phyloP scores from a whole-genome alignment of 1,140 invertebrate species.

The Xylocopa sonorina region DNA sequence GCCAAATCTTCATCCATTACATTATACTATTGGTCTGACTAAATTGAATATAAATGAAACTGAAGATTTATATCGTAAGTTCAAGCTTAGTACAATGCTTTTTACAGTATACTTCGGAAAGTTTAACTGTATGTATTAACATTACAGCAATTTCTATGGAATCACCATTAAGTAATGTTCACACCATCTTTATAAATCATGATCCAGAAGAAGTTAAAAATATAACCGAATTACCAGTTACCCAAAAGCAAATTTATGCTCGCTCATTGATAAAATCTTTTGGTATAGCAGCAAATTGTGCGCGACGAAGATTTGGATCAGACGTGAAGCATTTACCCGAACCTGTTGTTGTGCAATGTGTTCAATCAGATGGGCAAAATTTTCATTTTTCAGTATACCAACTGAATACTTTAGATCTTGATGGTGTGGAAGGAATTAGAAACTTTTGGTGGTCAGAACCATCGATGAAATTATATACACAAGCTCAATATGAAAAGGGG shows the following conservation, averaged over 20 bases:
- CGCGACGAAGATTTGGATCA: conserved; percentile 87
- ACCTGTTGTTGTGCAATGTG: conserved; percentile 91
- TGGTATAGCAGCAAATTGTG: conserved; percentile 86
- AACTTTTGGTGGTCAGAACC: conserved; percentile 91
- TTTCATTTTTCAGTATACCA: conserved; percentile 93
- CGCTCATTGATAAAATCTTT: conserved; percentile 89
- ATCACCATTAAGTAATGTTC: conserved; percentile 82
- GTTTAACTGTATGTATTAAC: conserved; percentile 27
- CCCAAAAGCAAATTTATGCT: conserved; percentile 85
- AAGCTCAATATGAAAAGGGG: conserved; percentile 85
- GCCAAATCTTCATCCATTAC: conserved; percentile 88
- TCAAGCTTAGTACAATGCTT: conserved; percentile 35
- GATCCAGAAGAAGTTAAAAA: conserved; percentile 86
- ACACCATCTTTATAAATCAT: conserved; percentile 89
- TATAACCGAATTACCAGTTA: conserved; percentile 86
- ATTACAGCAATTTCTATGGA: conserved; percentile 83
- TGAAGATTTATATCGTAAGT: conserved; percentile 88
- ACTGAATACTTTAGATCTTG: conserved; percentile 91
- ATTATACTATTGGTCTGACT: conserved; percentile 86
- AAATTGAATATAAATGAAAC: conserved; percentile 85
- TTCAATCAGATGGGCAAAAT: conserved; percentile 88
- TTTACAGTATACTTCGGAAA: not conserved
- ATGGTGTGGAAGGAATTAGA: conserved; percentile 84
- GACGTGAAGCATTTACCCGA: conserved; percentile 86
- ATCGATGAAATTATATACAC: conserved; percentile 86